Evolutionary conservation across 2,113 vertebrate genomes (phyloP), one percentile per base, ranked within the genome.

Genomic region (Aptenodytes forsteri): DNA sequence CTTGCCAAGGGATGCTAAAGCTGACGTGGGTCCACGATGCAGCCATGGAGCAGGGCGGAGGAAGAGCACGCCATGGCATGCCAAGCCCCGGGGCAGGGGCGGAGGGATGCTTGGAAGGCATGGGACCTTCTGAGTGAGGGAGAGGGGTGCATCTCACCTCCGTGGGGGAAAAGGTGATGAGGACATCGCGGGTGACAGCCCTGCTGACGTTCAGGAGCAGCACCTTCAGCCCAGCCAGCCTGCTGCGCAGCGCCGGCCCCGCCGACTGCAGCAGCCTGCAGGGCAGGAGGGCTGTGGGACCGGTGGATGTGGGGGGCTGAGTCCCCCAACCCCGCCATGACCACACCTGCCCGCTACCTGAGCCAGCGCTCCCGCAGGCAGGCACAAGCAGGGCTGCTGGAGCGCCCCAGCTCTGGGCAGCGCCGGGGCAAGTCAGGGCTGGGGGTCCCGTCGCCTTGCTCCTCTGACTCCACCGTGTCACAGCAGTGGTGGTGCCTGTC

Each of bases 361-460:
- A 94, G 5, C 50, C 36, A 84, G 59, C 0, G 38, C 3, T 87
- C 73, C 72, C n/a, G 15, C 46, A 96, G 90, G 80, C 95, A 97
- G 64, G 59, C 21, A 0, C 95, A 97, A 0, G 81, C 19, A 0
- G 3, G 50, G 46, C 50, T 80, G 30, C 3, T 0, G 0, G 83
- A 87, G 55, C 0, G 11, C 21, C 54, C 2, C 87, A 95, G 46
- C 77, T 93, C 67, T 0, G 0, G 6, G 69, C 95, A 97, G 23
- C 0, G 6, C 38, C 0, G 10, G 36, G 50, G 18, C 50, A 62
- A 4, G 30, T 0, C 11, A 0, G 5, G 56, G 27, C 9, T 14
- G 13, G 0, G 1, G 2, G 0, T 22, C 19, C 12, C 8, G 0
- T 32, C 1, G 1, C 2, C 16, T 4, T 0, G 2, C 8, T 40